phyloP scores from a whole-genome alignment of 2,888 invertebrate species.

The Homarus gammarus region DNA sequence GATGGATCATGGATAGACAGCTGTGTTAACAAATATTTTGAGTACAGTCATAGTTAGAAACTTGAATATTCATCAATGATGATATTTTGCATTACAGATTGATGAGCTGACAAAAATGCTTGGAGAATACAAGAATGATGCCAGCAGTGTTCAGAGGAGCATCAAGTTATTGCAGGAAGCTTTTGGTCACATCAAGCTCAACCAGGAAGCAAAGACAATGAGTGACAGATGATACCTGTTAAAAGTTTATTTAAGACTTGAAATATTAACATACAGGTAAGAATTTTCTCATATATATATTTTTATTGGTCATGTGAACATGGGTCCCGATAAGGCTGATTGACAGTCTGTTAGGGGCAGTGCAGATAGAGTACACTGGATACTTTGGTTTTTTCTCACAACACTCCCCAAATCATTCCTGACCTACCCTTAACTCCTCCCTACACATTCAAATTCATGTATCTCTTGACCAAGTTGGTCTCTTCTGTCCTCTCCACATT shows the following conservation, averaged over 20 bases:
- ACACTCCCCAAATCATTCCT: too few relatives aligned
- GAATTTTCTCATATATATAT: not conserved
- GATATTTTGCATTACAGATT: constrained; percentile 30
- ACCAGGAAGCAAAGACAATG: constrained; percentile 4
- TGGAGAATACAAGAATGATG: constrained; percentile 53
- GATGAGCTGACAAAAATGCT: constrained; percentile 52
- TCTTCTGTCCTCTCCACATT: too few relatives aligned
- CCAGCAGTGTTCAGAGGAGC: constrained; percentile 47
- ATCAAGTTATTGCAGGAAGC: constrained; percentile 42
- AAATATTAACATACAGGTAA: not conserved
- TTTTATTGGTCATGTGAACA: constrained; percentile 81
- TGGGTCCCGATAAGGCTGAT: constrained; percentile 79
- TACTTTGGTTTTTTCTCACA: too few relatives aligned
- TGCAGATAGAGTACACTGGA: too few relatives aligned
- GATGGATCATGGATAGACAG: not conserved
- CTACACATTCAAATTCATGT: too few relatives aligned
- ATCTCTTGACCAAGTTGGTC: too few relatives aligned
- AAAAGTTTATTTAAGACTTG: not conserved
- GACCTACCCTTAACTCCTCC: too few relatives aligned
- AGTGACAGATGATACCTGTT: constrained; percentile 45
- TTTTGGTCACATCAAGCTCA: constrained; percentile 26
- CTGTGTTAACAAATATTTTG: not conserved
- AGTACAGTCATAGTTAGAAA: not conserved
- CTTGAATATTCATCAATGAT: not conserved
- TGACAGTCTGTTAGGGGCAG: too few relatives aligned